Evolutionary conservation across 2,113 vertebrate genomes (phyloP), one percentile per base, ranked within the genome.

Genomic region (Leiothrix lutea): DNA sequence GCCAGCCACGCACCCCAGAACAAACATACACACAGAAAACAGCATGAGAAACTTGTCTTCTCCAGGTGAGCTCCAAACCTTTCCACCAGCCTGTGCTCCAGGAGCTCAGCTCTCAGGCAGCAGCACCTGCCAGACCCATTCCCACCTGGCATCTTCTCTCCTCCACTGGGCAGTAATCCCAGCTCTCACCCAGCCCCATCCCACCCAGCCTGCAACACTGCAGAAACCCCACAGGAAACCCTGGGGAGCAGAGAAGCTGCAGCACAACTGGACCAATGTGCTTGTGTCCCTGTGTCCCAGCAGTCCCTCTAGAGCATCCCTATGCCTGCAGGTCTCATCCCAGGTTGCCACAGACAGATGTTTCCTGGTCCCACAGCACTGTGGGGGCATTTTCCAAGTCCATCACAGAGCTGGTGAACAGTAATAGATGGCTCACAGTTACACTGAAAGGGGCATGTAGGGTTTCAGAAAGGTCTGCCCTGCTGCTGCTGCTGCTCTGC

Each of bases 141-240:
- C 16, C 23, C 12, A 29, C 7, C 51, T 67, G 33, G 11, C 66
- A 82, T 40, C 36, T 71, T 65, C 47, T 79, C 29, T 47, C 21
- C 72, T 45, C n/a, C 0, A 0, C 31, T 4, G 2, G 36, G 14
- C 35, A 88, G 53, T 0, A 1, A 58, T 5, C 29, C 38, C 1
- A 4, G 22, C 64, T 84, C 85, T 45, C 60, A 83, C 21, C 25
- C 1, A 1, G n/a, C 35, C 36, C 51, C 64, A 65, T 45, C 56
- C 56, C 25, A 36, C 42, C 38, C 4, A 2, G 40, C 31, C 67
- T 36, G 44, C 0, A 2, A 12, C 1, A 8, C 61, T 79, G 71
- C n/a, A 88, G 75, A 26, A 83, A 53, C 31, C 19, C 36, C 38
- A 35, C 1, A 67, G 69, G n/a, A 78, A 70, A 22, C 36, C n/a